Percentiles rank a stretch among this genome's conserved stretches.
Evolutionary conservation across 2,797 vertebrate genomes (phyloP).

Genomic region (Varecia variegata): DNA sequence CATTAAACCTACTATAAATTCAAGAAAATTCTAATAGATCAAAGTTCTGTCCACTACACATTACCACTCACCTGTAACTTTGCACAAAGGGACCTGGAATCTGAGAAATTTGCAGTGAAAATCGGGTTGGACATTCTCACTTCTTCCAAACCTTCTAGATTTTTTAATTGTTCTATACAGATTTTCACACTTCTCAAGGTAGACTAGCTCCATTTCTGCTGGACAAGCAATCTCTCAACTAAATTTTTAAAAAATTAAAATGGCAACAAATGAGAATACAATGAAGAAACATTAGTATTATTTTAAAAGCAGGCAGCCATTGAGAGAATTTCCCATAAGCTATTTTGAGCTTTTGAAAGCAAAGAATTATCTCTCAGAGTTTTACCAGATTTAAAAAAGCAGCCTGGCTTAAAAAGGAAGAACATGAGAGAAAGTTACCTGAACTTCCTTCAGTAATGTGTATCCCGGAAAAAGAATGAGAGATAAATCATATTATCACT

Average conservation of each 20-base stretch:
- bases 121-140: not conserved
- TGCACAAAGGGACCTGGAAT: not conserved
- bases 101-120: not conserved
- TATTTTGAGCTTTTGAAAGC: not conserved
- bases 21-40: not conserved
- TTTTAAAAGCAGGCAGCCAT: constrained; percentile 1
- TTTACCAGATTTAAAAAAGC: not conserved
- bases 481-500: constrained; percentile 6
- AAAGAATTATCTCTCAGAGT: not conserved
- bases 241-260: not conserved
- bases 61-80: not conserved
- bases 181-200: not conserved
- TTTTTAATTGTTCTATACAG: not conserved
- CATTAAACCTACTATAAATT: not conserved
- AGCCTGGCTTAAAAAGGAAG: not conserved
- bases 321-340: not conserved
- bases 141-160: not conserved
- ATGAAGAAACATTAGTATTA: not conserved
- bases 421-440: not conserved
- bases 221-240: not conserved
- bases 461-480: not conserved
- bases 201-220: not conserved
- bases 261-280: not conserved
- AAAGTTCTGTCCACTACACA: not conserved
- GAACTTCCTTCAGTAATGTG: not conserved